phyloP scores from a whole-genome alignment of 1,140 invertebrate species.

The Meloidogyne chitwoodi region DNA sequence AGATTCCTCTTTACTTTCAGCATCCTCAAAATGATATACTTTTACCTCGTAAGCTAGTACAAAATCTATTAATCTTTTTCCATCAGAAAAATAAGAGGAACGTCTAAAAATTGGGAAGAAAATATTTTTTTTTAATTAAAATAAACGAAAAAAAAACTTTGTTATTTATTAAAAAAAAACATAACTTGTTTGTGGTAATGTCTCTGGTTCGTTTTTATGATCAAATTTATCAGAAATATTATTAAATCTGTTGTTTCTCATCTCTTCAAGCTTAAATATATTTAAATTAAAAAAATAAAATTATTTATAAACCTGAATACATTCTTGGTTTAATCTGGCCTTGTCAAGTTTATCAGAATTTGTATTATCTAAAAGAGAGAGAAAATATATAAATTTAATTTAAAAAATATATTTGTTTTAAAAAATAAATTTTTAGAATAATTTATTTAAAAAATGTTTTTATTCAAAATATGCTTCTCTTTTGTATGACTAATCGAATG shows the following conservation, averaged over 20 bases:
- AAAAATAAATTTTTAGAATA: not conserved
- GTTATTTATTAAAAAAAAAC: not conserved
- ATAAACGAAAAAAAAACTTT: no score
- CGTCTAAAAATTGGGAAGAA: not conserved
- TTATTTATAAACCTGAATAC: not conserved
- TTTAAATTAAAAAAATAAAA: not conserved
- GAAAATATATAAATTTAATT: no score
- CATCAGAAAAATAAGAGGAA: conserved; percentile 43
- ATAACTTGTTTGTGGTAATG: not conserved
- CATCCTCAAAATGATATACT: conserved; percentile 9
- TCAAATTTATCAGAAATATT: not conserved
- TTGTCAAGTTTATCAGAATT: not conserved
- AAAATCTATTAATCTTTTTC: conserved; percentile 51
- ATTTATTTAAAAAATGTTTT: not conserved
- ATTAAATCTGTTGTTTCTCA: not conserved
- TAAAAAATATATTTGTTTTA: no score
- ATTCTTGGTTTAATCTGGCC: not conserved
- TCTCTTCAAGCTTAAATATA: not conserved
- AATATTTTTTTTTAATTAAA: no score
- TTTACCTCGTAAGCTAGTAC: conserved; percentile 53
- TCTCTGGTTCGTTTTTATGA: not conserved
- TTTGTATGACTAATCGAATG: not conserved
- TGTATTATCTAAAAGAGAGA: not conserved
- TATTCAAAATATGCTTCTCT: not conserved
- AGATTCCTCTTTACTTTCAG: conserved; percentile 20